Evolutionary conservation across 2,113 vertebrate genomes (phyloP).

Genomic region (Hippotragus niger): DNA sequence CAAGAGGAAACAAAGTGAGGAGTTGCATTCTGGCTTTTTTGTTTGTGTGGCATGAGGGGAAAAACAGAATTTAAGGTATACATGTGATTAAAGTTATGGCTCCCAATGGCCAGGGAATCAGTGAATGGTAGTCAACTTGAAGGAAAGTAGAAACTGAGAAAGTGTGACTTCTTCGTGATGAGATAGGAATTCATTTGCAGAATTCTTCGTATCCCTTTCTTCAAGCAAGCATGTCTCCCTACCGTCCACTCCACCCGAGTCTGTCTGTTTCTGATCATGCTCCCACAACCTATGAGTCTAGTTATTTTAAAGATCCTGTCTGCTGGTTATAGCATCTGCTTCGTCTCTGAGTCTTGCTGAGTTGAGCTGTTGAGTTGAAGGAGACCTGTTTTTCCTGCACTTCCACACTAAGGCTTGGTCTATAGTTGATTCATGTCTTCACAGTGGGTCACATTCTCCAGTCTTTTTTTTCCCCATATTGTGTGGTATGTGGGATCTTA

Average conservation of each 20-base stretch:
- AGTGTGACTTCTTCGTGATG: background rate
- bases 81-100: background rate
- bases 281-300: background rate
- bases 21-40: background rate
- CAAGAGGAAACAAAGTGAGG: background rate
- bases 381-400: background rate
- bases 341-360: background rate
- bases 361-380: background rate
- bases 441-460: background rate
- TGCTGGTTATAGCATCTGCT: background rate
- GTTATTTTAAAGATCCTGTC: background rate
- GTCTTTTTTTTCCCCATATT: background rate
- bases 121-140: background rate
- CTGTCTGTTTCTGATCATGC: background rate
- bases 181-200: background rate
- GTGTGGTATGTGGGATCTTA: background rate
- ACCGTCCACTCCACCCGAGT: fast-evolving
- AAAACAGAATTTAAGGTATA: background rate
- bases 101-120: background rate
- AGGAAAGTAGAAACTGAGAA: background rate
- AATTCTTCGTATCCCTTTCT: background rate
- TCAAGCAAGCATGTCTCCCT: background rate
- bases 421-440: background rate
- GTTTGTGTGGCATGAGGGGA: background rate
- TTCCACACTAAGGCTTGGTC: background rate